Conservation (phyloP, 1,140 invertebrate species). For the Lysiphlebus fabarum region DNA sequence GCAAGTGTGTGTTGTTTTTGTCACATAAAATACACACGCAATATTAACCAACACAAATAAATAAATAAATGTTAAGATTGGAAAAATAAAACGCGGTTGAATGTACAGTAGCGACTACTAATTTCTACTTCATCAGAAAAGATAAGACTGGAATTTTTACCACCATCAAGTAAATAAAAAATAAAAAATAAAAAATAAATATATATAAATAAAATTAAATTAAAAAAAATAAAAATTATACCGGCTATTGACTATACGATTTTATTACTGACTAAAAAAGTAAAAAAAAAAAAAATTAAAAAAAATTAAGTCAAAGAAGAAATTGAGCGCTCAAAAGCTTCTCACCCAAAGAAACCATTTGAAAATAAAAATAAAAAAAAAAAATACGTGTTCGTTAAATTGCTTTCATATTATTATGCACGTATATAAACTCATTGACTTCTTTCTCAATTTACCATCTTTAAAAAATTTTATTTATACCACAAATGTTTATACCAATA, state of each 20-base stretch:
- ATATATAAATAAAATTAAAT: slow-evolving; percentile 10
- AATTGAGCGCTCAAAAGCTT: neutral
- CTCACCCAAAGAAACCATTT: too few relatives aligned
- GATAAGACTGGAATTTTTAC: slow-evolving; percentile 43
- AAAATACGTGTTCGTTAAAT: too few relatives aligned
- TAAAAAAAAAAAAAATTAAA: neutral
- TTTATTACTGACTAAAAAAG: neutral
- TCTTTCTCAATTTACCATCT: too few relatives aligned
- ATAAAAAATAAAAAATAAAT: neutral
- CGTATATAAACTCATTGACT: too few relatives aligned
- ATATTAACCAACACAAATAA: too few relatives aligned
- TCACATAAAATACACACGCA: too few relatives aligned
- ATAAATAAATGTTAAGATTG: neutral
- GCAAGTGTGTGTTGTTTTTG: too few relatives aligned
- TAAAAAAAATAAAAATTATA: slow-evolving; percentile 10
- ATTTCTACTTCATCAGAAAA: slow-evolving; percentile 42
- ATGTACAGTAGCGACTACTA: slow-evolving; percentile 40
- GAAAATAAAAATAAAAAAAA: too few relatives aligned
- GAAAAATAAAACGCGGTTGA: slow-evolving; percentile 32
- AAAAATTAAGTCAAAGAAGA: slow-evolving; percentile 3
- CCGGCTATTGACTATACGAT: slow-evolving; percentile 1
- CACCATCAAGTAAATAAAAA: slow-evolving; percentile 21
- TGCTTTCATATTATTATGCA: too few relatives aligned
- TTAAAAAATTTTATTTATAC: too few relatives aligned
- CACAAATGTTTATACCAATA: too few relatives aligned